Evolutionary conservation across 2,888 invertebrate genomes (phyloP).

Genomic region (Bellardia pandia): DNA sequence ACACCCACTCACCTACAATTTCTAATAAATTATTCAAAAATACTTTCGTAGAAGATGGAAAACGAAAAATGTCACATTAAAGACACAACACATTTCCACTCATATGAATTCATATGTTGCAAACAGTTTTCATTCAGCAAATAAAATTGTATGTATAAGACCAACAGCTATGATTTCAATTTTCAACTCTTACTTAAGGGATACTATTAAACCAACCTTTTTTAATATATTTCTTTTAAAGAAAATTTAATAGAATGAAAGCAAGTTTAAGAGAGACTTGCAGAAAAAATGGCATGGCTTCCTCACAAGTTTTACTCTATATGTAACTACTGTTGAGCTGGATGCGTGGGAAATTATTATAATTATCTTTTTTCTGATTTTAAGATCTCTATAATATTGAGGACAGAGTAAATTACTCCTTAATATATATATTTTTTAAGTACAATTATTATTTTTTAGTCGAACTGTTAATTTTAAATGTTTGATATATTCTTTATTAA

Average conservation of each 20-base stretch:
- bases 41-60: constrained; percentile 1
- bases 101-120: not conserved
- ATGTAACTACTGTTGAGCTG: no score
- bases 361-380: no score
- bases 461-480: no score
- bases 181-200: not conserved
- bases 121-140: not conserved
- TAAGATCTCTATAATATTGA: no score
- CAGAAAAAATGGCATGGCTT: no score
- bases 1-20: not conserved
- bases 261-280: no score
- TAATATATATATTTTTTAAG: no score
- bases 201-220: not conserved
- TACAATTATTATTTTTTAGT: no score
- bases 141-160: not conserved
- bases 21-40: constrained; percentile 67
- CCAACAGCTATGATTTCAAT: not conserved
- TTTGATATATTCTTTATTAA: no score
- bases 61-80: constrained; percentile 22
- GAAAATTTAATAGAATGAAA: not conserved
- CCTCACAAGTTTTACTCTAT: no score
- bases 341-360: no score
- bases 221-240: not conserved
- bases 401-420: no score
- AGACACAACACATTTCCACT: not conserved